A percentile compares a stretch with the other conserved stretches of the same genome.
phyloP scores from a whole-genome alignment of 2,797 vertebrate genomes.

The Ceyx erithaca region DNA sequence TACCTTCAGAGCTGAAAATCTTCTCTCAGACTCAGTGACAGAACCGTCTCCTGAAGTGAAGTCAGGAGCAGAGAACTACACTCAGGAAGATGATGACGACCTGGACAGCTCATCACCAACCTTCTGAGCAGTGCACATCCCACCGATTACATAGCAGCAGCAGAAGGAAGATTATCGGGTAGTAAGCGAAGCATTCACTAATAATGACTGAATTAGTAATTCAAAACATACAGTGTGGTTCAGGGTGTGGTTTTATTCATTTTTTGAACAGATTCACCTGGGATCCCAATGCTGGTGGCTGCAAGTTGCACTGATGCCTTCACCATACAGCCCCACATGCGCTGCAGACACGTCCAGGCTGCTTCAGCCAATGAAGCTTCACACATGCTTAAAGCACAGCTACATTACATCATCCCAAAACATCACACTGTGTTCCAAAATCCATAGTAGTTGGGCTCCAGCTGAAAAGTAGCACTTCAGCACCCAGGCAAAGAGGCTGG shows the following conservation, averaged over 20 bases:
- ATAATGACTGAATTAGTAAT: background rate
- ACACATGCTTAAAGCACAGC: background rate
- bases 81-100: background rate
- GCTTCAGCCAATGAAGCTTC: background rate
- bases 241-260: too few species aligned
- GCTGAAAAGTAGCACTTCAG: background rate
- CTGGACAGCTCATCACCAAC: background rate
- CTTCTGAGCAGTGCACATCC: background rate
- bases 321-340: rapidly evolving
- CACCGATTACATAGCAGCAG: background rate
- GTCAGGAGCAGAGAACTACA: background rate
- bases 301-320: background rate
- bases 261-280: background rate
- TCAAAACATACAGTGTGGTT: background rate
- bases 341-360: background rate
- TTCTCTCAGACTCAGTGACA: background rate
- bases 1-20: constrained; percentile 22
- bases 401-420: background rate
- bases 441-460: background rate
- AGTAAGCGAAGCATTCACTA: background rate
- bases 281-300: background rate
- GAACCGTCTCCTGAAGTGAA: background rate
- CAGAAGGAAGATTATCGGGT: background rate
- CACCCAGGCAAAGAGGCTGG: background rate
- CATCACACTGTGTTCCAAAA: background rate